Percentiles rank a stretch among this genome's conserved stretches.
Conservation (phyloP, 2,888 invertebrate species). For the Phortica okadai region DNA sequence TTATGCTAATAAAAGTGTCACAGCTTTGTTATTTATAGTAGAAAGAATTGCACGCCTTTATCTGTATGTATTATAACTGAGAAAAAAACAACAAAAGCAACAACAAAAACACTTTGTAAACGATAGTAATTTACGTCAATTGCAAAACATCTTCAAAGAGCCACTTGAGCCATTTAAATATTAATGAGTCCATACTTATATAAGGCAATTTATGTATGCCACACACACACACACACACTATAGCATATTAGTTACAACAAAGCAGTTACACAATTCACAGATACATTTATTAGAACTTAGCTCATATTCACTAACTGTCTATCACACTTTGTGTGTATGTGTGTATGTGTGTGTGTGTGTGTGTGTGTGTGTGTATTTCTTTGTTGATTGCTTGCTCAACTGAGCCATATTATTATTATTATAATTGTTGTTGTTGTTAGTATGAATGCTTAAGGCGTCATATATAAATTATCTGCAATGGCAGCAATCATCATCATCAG, state of each 20-base stretch:
- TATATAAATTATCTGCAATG: constrained; percentile 6
- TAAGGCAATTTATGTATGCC: not conserved
- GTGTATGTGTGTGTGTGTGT: not conserved
- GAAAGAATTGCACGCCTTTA: no score
- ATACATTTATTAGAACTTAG: no score
- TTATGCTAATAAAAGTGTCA: constrained; percentile 15
- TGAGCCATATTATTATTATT: not conserved
- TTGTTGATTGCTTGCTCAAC: not conserved
- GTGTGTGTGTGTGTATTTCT: not conserved
- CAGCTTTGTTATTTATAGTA: not conserved
- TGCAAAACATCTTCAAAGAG: constrained; percentile 47
- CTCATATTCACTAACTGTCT: no score
- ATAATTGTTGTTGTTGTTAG: not conserved
- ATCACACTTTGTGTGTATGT: not conserved
- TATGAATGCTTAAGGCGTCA: not conserved
- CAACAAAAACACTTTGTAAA: not conserved
- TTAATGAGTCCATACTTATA: constrained; percentile 39
- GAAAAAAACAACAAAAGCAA: constrained; percentile 4
- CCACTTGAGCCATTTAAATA: constrained; percentile 58
- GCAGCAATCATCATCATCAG: constrained; percentile 1
- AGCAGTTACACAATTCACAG: no score
- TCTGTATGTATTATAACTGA: constrained; percentile 36
- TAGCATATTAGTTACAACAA: no score
- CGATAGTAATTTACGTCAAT: constrained; percentile 54
- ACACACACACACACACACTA: no score